Evolutionary conservation across 2,113 vertebrate genomes (phyloP).

Genomic region (Ondatra zibethicus): DNA sequence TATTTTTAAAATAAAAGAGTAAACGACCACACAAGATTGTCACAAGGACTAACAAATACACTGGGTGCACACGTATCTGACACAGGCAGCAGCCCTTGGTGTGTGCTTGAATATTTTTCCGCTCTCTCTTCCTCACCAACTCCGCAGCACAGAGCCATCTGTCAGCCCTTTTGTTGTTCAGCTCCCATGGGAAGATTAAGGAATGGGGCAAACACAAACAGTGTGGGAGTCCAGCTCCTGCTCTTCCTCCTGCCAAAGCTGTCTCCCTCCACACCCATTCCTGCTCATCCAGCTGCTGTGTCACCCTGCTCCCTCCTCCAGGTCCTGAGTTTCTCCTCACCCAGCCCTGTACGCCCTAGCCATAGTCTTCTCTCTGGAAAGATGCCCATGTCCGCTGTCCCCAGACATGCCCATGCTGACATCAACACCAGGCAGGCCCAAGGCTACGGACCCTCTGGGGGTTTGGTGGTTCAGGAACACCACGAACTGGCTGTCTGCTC

Average conservation of each 20-base stretch:
- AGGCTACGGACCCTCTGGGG: background rate
- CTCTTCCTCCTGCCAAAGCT: background rate
- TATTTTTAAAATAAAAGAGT: background rate
- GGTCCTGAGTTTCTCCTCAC: background rate
- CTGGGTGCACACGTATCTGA: too few relatives aligned
- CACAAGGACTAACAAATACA: background rate
- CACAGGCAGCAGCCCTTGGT: background rate
- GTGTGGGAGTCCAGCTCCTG: background rate
- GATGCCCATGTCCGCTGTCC: conserved; percentile 41
- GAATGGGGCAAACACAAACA: background rate
- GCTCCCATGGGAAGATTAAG: background rate
- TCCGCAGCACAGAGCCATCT: background rate
- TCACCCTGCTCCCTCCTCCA: background rate
- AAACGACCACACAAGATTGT: background rate
- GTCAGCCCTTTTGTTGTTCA: background rate
- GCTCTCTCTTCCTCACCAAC: background rate
- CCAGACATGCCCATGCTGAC: background rate
- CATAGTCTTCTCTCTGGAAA: conserved; percentile 33
- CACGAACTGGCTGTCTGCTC: rapidly evolving
- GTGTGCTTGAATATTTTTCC: background rate
- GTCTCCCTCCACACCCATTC: background rate
- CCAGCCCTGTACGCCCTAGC: background rate
- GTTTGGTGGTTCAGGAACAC: background rate
- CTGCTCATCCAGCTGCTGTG: conserved; percentile 2
- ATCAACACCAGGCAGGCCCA: background rate